A percentile compares a stretch with the other conserved stretches of the same genome.
Conservation (phyloP, 2,113 vertebrate species). For the Ondatra zibethicus region DNA sequence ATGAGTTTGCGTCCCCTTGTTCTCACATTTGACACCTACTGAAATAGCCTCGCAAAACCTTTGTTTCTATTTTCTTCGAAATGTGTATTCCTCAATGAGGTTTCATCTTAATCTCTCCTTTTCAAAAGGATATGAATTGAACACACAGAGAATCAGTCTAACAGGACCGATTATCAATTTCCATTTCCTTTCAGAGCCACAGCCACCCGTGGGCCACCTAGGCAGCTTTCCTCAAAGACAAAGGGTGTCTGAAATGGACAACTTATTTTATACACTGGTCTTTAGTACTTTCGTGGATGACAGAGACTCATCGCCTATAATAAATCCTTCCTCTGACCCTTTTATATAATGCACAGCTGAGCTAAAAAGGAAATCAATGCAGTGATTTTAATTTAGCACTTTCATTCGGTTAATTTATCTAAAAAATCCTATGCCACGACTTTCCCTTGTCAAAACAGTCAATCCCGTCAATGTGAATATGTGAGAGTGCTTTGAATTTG, state of each 20-base stretch:
- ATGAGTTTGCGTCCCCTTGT: conserved; percentile 69
- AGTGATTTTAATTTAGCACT: conserved; percentile 81
- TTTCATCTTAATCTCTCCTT: conserved; percentile 79
- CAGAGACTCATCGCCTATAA: conserved; percentile 81
- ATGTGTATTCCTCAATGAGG: conserved; percentile 79
- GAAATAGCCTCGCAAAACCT: conserved; percentile 69
- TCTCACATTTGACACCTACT: conserved; percentile 78
- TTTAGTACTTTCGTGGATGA: conserved; percentile 70
- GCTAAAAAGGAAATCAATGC: conserved; percentile 84
- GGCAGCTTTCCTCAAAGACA: conserved; percentile 79
- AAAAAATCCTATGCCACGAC: conserved; percentile 70
- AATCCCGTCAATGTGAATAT: conserved; percentile 74
- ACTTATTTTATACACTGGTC: conserved; percentile 75
- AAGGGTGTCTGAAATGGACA: conserved; percentile 84
- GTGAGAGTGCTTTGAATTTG: conserved; percentile 73
- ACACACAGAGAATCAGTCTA: conserved; percentile 77
- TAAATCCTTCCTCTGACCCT: conserved; percentile 83
- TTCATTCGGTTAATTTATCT: conserved; percentile 83
- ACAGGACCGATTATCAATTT: conserved; percentile 83
- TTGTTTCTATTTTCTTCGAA: conserved; percentile 74
- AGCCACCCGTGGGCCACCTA: conserved; percentile 79
- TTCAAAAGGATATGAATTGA: conserved; percentile 83
- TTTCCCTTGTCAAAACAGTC: conserved; percentile 80
- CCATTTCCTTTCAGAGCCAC: conserved; percentile 79
- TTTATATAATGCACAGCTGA: conserved; percentile 83